Evolutionary conservation across 2,113 vertebrate species (phyloP).

Genomic region (Seriola aureovittata): DNA sequence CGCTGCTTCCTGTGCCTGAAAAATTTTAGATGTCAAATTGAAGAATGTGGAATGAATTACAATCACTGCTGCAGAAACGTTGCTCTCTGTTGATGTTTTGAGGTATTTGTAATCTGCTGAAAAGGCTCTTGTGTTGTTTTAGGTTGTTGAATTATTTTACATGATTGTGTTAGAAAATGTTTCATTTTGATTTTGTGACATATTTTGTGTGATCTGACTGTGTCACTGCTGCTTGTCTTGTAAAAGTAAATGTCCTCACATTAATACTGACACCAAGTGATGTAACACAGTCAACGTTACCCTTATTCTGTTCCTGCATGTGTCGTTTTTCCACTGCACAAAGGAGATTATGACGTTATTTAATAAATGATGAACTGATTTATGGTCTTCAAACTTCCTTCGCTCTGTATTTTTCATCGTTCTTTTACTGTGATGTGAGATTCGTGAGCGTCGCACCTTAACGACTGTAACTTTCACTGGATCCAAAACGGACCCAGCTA

Average conservation of each 20-base stretch:
- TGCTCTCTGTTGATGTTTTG: too few species aligned
- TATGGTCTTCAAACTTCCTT: not conserved
- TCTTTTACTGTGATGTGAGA: constrained; percentile 1
- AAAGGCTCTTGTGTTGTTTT: too few species aligned
- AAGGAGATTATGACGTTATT: not conserved
- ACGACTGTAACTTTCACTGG: not conserved
- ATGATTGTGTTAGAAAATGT: not conserved
- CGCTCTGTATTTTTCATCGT: not conserved
- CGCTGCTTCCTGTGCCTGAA: too few species aligned
- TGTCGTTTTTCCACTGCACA: not conserved
- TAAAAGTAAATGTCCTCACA: too few species aligned
- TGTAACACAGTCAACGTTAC: not conserved
- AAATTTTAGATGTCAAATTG: too few species aligned
- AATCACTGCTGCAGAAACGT: too few species aligned
- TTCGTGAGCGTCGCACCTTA: not conserved
- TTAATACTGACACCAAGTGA: too few species aligned
- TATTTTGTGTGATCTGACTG: not conserved
- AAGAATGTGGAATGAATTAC: too few species aligned
- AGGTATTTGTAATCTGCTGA: too few species aligned
- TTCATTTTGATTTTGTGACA: not conserved
- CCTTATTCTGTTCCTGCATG: not conserved
- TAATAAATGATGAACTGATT: not conserved
- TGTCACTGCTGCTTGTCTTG: too few species aligned
- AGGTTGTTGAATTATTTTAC: too few species aligned
- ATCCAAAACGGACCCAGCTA: not conserved